Percentiles rank a stretch among this genome's conserved stretches.
Evolutionary conservation across 2,113 vertebrate genomes (phyloP).

Genomic region (Podarcis muralis): DNA sequence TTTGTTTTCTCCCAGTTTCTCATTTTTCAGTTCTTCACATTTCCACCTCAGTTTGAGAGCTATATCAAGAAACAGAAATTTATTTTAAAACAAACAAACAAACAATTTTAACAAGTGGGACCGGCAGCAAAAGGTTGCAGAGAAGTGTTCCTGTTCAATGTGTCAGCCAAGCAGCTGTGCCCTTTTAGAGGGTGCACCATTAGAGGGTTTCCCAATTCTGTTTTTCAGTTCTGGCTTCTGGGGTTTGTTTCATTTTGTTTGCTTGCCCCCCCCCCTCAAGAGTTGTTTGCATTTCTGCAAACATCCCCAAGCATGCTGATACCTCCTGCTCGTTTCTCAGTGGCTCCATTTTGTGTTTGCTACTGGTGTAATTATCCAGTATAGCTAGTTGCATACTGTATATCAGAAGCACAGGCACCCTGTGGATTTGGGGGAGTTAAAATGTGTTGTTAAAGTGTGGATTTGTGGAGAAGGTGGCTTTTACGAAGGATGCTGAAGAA

Average conservation of each 20-base stretch:
- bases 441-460: background rate
- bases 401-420: background rate
- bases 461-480: background rate
- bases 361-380: background rate
- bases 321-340: background rate
- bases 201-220: background rate
- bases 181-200: background rate
- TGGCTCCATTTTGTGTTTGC: background rate
- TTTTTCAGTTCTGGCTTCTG: too few relatives aligned
- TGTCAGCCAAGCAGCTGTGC: background rate
- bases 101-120: background rate
- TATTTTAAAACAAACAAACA: background rate
- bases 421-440: background rate
- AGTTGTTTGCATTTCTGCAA: background rate
- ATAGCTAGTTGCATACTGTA: background rate
- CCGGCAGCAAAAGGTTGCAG: background rate
- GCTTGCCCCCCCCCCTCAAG: background rate
- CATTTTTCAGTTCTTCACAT: too few relatives aligned
- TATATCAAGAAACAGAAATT: background rate
- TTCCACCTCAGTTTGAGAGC: background rate
- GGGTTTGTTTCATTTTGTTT: background rate
- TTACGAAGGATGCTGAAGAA: background rate
- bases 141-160: background rate
- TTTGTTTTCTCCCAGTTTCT: too few relatives aligned
- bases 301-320: background rate